Evolutionary conservation across 2,113 vertebrate genomes (phyloP), one percentile per base, ranked within the genome.

Genomic region (Hippocampus abdominalis): DNA sequence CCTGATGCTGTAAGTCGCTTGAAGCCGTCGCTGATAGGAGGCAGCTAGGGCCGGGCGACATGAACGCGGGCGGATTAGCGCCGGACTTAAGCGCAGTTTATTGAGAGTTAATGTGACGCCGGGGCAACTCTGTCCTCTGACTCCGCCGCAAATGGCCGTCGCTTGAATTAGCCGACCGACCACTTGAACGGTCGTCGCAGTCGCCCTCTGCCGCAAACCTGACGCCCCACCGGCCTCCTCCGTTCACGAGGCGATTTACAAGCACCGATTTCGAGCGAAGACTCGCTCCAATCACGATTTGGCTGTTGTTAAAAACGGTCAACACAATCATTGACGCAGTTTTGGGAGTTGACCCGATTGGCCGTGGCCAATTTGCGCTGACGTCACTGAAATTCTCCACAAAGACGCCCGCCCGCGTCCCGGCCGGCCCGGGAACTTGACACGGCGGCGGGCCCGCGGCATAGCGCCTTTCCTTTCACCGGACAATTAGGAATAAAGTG

Each of bases 41-140:
- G 73, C 23, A 69, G 74, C 82, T 77, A 11, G 27, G 27, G 39
- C 63, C 15, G 6, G 66, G 73, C 75, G 78, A 74, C 85, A 82
- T 81, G 81, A 85, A 93, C 84, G 90, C 79, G 83, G 92, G 40
- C 77, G 87, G 88, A 89, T 91, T 90, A 91, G 89, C 84, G 77
- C 93, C 88, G 93, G 93, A 94, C 93, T 91, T 86, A 92, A 89
- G 86, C 90, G 91, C 4, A 60, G 87, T 91, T 92, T 36, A 92
- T 92, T 89, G 70, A 77, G 12, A 66, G 83, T 86, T 89, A 89
- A 86, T 83, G 74, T 69, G 20, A 66, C 57, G 25, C 81, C 44
- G 66, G 56, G 51, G 76, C 83, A 83, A 86, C 85, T 82, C 75
- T 80, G 83, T 85, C 84, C 70, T 36, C 32, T 54, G 46, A 79